A percentile compares a stretch with the other conserved stretches of the same genome.
phyloP scores from a whole-genome alignment of 2,888 invertebrate genomes.

The Ophion slaviceki region DNA sequence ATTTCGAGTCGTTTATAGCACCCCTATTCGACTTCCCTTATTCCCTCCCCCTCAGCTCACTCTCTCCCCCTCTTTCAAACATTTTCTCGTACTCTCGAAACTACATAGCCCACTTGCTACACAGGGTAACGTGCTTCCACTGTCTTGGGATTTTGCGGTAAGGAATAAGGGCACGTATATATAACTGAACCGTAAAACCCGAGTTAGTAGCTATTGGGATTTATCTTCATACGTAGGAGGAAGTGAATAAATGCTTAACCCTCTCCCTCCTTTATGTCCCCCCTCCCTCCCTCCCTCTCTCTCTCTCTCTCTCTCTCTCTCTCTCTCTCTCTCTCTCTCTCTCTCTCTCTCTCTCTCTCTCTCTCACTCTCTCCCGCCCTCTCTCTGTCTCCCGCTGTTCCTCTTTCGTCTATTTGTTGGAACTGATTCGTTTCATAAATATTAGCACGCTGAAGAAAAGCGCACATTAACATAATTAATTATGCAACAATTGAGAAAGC shows the following conservation, averaged over 20 bases:
- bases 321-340: no score
- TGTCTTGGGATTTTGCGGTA: slow-evolving; percentile 62
- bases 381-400: no score
- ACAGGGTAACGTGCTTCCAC: slow-evolving; percentile 42
- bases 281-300: no score
- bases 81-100: slow-evolving; percentile 52
- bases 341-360: slow-evolving; percentile 24
- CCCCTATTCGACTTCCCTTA: slow-evolving; percentile 55
- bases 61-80: slow-evolving; percentile 32
- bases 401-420: background rate
- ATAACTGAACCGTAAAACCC: slow-evolving; percentile 46
- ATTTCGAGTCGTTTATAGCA: slow-evolving; percentile 66
- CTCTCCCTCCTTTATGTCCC: slow-evolving; percentile 1
- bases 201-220: slow-evolving; percentile 62
- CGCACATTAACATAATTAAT: no score
- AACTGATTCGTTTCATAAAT: background rate
- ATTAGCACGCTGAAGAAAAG: no score
- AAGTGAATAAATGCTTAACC: slow-evolving; percentile 54
- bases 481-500: no score
- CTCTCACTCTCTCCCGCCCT: slow-evolving; percentile 10
- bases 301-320: slow-evolving; percentile 14
- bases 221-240: slow-evolving; percentile 33
- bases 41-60: slow-evolving; percentile 31
- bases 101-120: slow-evolving; percentile 35
- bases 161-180: slow-evolving; percentile 56